Evolutionary conservation across 2,113 vertebrate species (phyloP).

Genomic region (Leptocoma aspasia): DNA sequence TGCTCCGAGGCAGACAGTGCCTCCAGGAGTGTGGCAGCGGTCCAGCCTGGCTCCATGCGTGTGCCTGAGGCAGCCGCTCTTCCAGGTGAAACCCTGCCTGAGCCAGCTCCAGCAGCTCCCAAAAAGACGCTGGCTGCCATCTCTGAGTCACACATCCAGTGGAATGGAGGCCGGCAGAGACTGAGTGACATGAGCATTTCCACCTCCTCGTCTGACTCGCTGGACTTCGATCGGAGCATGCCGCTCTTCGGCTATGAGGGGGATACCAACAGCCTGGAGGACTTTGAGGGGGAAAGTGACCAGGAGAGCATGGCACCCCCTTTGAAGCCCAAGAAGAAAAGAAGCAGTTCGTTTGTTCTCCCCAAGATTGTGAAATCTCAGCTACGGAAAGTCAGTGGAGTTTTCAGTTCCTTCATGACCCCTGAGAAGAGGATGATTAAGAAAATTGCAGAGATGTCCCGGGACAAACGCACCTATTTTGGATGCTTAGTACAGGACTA

Average conservation of each 20-base stretch:
- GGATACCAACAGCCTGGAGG: slow-evolving; percentile 85
- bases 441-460: slow-evolving; percentile 84
- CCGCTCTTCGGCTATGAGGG: slow-evolving; percentile 76
- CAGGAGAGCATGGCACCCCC: slow-evolving; percentile 85
- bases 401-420: slow-evolving; percentile 90
- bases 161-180: slow-evolving; percentile 76
- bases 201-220: slow-evolving; percentile 90
- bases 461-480: slow-evolving; percentile 90
- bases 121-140: neutral
- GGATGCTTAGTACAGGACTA: slow-evolving; percentile 95
- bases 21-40: neutral
- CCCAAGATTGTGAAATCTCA: slow-evolving; percentile 87
- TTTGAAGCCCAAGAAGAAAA: slow-evolving; percentile 79
- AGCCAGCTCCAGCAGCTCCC: slow-evolving; percentile 18
- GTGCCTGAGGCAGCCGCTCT: slow-evolving; percentile 65
- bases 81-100: slow-evolving; percentile 67
- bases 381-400: slow-evolving; percentile 87
- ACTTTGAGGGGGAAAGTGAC: slow-evolving; percentile 88
- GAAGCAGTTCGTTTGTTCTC: slow-evolving; percentile 80
- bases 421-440: slow-evolving; percentile 88
- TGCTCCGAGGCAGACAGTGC: slow-evolving; percentile 70
- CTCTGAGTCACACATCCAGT: slow-evolving; percentile 65
- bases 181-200: slow-evolving; percentile 94
- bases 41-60: neutral
- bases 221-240: slow-evolving; percentile 84